Conservation (phyloP, 2,888 invertebrate genomes). For the Tipula confusa region DNA sequence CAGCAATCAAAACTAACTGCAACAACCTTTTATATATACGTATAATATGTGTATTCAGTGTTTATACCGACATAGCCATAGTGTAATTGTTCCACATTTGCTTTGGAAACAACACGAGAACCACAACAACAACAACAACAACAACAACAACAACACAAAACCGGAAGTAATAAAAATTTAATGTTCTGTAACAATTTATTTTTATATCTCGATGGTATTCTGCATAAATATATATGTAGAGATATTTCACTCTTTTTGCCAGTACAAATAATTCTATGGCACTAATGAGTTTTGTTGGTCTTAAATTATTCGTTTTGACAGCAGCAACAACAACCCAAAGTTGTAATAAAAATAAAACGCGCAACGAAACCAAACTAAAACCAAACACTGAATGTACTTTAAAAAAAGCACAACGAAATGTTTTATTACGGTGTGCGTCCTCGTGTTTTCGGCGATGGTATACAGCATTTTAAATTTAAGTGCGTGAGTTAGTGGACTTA, state of each 20-base stretch:
- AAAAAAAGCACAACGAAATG: not conserved
- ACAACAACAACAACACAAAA: too few species aligned
- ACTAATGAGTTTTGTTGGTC: slow-evolving; percentile 8
- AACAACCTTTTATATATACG: too few species aligned
- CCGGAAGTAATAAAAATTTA: slow-evolving; percentile 17
- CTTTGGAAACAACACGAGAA: not conserved
- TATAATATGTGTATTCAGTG: not conserved
- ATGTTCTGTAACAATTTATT: slow-evolving; percentile 3
- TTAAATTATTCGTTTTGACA: not conserved
- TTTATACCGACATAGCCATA: not conserved
- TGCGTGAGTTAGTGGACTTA: not conserved
- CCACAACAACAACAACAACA: too few species aligned
- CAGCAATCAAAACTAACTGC: not conserved
- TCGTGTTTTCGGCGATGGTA: not conserved
- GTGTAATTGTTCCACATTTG: not conserved
- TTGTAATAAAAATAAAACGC: not conserved
- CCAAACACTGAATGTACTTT: not conserved
- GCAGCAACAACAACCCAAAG: not conserved
- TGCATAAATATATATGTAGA: not conserved
- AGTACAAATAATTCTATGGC: not conserved
- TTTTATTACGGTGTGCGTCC: not conserved
- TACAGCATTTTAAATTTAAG: not conserved
- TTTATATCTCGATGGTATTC: not conserved
- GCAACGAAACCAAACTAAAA: not conserved
- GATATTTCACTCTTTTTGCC: not conserved